Evolutionary conservation across 2,888 invertebrate species (phyloP).

Genomic region (Agelastica alni): DNA sequence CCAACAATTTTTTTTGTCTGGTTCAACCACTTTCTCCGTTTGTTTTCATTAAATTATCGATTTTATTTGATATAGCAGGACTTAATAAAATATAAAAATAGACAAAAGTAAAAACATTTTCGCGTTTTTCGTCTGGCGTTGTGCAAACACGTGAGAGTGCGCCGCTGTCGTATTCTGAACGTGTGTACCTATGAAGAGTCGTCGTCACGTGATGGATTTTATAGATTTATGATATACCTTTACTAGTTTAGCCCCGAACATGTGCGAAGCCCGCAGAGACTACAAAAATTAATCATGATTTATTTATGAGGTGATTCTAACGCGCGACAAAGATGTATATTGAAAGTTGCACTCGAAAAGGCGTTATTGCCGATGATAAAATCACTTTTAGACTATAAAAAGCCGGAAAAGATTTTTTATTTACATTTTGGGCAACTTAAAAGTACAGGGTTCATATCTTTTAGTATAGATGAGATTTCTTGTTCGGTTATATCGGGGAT

Average conservation of each 20-base stretch:
- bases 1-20: no score
- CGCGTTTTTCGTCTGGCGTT: no score
- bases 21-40: no score
- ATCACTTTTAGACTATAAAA: neutral
- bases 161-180: conserved; percentile 12
- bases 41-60: no score
- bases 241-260: conserved; percentile 22
- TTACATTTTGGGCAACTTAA: no score
- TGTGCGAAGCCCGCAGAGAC: conserved; percentile 23
- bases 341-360: conserved; percentile 8
- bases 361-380: conserved; percentile 6
- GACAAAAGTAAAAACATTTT: no score
- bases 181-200: conserved; percentile 12
- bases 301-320: conserved; percentile 27
- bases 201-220: conserved; percentile 21
- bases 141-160: no score
- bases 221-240: conserved; percentile 25
- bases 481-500: no score
- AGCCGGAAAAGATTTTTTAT: neutral
- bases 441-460: no score
- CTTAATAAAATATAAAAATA: no score
- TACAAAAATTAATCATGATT: conserved; percentile 30
- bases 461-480: no score
- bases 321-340: conserved; percentile 3
- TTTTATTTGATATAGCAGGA: no score